Conservation (phyloP, 2,113 vertebrate genomes). For the Opisthocomus hoazin region DNA sequence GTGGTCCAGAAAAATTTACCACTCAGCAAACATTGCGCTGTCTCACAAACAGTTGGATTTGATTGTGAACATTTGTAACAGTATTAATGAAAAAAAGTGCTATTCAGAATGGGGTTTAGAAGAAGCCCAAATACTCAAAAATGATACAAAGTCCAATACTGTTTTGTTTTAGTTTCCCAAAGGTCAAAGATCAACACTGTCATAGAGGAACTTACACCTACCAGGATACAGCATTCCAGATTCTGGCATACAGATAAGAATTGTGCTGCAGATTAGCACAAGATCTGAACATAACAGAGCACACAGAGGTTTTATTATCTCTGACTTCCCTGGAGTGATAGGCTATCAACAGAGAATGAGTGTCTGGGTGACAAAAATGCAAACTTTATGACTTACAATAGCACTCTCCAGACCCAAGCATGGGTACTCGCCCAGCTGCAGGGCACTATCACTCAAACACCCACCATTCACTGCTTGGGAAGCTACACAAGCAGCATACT, state of each 20-base stretch:
- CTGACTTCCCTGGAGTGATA: neutral
- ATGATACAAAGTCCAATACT: neutral
- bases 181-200: neutral
- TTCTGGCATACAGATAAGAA: neutral
- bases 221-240: neutral
- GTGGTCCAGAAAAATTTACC: neutral
- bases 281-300: neutral
- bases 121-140: neutral
- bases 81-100: neutral
- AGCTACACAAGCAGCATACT: neutral
- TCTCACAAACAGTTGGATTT: neutral
- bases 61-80: neutral
- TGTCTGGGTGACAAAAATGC: neutral
- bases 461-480: neutral
- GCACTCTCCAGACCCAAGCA: neutral
- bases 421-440: fast-evolving
- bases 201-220: neutral
- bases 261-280: neutral
- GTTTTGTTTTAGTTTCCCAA: neutral
- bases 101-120: neutral
- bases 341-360: neutral
- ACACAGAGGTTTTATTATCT: neutral
- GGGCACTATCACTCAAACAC: neutral
- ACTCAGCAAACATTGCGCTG: fast-evolving
- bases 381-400: neutral